Evolutionary conservation across 2,113 vertebrate species (phyloP).

Genomic region (Sapajus apella): DNA sequence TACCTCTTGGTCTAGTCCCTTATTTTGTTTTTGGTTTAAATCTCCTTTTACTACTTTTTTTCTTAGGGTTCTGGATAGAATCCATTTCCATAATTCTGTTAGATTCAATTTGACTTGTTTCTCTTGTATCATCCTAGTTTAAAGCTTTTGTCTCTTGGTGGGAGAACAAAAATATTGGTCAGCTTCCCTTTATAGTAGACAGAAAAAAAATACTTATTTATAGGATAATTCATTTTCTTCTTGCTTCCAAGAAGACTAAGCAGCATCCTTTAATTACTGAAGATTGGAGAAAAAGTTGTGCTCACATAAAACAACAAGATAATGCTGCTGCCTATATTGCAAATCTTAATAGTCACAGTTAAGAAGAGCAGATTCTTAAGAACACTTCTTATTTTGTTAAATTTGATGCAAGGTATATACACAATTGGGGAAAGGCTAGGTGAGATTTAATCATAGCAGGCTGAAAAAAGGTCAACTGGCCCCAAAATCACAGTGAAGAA

Average conservation of each 20-base stretch:
- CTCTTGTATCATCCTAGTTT: background rate
- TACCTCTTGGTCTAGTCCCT: background rate
- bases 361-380: background rate
- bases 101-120: slow-evolving; percentile 12
- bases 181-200: background rate
- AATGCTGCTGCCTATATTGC: background rate
- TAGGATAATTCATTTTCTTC: background rate
- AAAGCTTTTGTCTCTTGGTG: background rate
- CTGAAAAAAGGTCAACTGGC: background rate
- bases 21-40: slow-evolving; percentile 51
- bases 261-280: background rate
- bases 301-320: background rate
- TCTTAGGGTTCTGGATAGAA: background rate
- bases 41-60: slow-evolving; percentile 41
- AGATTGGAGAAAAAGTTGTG: background rate
- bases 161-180: slow-evolving; percentile 3
- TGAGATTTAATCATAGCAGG: background rate
- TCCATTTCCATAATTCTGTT: slow-evolving; percentile 21
- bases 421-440: background rate
- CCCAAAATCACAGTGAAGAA: background rate
- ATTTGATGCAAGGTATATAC: background rate
- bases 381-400: background rate
- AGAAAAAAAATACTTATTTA: background rate
- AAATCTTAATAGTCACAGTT: background rate
- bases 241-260: background rate